Conservation (phyloP, 2,113 vertebrate species). For the Cochlearius cochlearius region DNA sequence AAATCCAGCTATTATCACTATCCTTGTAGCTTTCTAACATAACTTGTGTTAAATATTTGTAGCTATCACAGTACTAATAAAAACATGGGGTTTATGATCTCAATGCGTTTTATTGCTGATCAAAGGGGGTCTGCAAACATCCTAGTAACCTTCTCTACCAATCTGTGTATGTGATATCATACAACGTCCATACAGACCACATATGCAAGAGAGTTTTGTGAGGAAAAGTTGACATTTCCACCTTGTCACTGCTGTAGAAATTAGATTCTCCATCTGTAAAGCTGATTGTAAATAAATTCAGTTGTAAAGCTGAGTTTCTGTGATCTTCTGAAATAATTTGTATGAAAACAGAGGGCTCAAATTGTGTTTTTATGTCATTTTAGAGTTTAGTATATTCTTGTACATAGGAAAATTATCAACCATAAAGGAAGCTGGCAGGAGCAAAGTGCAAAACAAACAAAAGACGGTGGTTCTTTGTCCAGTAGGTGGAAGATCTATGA, state of each 20-base stretch:
- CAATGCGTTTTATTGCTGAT: not conserved
- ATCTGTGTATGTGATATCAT: not conserved
- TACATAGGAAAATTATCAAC: not conserved
- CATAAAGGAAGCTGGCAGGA: not conserved
- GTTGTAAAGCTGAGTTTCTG: not conserved
- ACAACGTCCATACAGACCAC: not conserved
- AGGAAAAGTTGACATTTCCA: not conserved
- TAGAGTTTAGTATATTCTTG: not conserved
- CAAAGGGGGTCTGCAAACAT: not conserved
- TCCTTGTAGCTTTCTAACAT: not conserved
- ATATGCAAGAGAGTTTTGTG: not conserved
- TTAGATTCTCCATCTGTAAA: not conserved
- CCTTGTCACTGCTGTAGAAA: not conserved
- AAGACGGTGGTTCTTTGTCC: not conserved
- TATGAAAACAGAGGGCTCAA: not conserved
- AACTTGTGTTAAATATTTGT: not conserved
- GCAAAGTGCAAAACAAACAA: not conserved
- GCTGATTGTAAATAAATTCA: not conserved
- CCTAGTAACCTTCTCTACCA: not conserved
- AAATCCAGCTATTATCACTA: not conserved
- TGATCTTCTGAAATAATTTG: not conserved
- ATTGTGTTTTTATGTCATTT: not conserved
- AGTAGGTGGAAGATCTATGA: not conserved
- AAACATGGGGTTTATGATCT: not conserved
- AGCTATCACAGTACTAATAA: not conserved